Evolutionary conservation across 2,888 invertebrate genomes (phyloP).

Genomic region (Anodontia alba): DNA sequence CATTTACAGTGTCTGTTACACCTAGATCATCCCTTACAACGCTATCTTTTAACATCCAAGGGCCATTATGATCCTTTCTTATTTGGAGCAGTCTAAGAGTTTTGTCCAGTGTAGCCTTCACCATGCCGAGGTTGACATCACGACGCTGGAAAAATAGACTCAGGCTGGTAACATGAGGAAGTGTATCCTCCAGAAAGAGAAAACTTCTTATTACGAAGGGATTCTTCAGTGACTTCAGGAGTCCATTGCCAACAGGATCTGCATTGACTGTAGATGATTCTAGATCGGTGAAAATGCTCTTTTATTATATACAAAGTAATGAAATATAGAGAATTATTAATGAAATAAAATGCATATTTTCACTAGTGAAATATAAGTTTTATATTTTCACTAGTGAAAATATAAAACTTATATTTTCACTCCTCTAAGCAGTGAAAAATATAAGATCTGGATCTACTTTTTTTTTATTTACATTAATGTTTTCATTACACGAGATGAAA

Average conservation of each 20-base stretch:
- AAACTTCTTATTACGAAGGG: conserved; percentile 25
- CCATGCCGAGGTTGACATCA: conserved; percentile 38
- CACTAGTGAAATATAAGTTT: no score
- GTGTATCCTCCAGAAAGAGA: conserved; percentile 48
- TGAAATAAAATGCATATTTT: no score
- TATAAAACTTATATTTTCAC: no score
- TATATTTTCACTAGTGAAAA: no score
- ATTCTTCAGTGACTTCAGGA: conserved; percentile 48
- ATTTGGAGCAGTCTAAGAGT: conserved; percentile 22
- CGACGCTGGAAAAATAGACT: conserved; percentile 41
- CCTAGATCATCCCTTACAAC: no score
- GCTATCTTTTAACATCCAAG: background rate
- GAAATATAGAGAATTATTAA: no score
- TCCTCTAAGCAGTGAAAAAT: no score
- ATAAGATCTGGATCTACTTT: no score
- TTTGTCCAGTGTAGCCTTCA: conserved; percentile 42
- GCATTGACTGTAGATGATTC: conserved; percentile 31
- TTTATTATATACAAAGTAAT: no score
- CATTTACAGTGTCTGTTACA: no score
- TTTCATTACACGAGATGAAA: no score
- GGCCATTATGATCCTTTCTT: background rate
- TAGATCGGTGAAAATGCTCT: conserved; percentile 45
- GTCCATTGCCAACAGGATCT: conserved; percentile 48
- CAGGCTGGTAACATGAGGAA: conserved; percentile 43
- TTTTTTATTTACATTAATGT: no score